These are phyloP conservation scores for Pogonocherus hispidulus DNA, from an alignment of 2,888 invertebrate genomes.

Conservation along the genomic window DNA sequence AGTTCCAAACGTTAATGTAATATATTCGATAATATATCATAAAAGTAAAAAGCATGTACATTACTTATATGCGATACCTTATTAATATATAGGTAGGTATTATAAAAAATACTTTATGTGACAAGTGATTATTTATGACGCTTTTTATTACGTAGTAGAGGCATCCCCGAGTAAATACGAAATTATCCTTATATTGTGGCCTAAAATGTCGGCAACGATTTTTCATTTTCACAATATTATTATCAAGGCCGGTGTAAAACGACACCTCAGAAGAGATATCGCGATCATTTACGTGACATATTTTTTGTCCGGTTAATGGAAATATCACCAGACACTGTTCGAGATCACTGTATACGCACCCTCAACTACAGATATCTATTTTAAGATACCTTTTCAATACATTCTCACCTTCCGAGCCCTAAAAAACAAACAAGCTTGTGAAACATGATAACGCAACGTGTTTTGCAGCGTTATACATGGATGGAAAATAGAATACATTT, in stretches of 20 bases:
- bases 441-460: too few relatives aligned
- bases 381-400: constrained; percentile 1
- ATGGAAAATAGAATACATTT: too few relatives aligned
- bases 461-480: too few relatives aligned
- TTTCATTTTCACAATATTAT: constrained; percentile 45
- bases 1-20: too few relatives aligned
- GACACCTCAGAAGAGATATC: constrained; percentile 34
- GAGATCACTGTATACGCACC: constrained; percentile 26
- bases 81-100: background rate
- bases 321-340: constrained; percentile 42
- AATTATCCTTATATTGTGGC: constrained; percentile 30
- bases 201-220: constrained; percentile 34
- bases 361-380: constrained; percentile 22
- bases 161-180: constrained; percentile 23
- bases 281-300: constrained; percentile 42
- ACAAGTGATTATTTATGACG: constrained; percentile 26
- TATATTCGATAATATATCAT: too few relatives aligned
- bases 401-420: background rate
- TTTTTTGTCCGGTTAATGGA: constrained; percentile 47
- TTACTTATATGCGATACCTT: too few relatives aligned
- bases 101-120: constrained; percentile 5
- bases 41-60: too few relatives aligned
- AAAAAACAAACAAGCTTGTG: too few relatives aligned
- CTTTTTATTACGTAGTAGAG: constrained; percentile 16
- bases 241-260: constrained; percentile 39